Percentiles rank a stretch among this genome's conserved stretches.
Conservation (phyloP, 1,140 invertebrate species). For the Phortica variegata region DNA sequence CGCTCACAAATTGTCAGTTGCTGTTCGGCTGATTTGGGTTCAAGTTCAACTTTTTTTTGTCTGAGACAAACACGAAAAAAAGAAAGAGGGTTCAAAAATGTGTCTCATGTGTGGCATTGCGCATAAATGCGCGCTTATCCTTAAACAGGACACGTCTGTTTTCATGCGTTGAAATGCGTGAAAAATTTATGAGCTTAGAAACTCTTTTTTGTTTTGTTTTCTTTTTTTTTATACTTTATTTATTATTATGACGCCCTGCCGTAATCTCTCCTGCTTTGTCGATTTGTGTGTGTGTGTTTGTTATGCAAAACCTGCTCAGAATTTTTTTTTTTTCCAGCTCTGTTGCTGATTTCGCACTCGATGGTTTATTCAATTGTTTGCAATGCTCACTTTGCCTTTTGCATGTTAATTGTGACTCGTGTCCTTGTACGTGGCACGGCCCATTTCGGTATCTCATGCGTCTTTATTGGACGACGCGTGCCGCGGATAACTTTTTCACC, state of each 20-base stretch:
- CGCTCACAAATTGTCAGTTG: too few species aligned
- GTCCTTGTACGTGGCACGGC: constrained; percentile 35
- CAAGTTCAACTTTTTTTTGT: too few species aligned
- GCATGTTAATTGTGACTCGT: constrained; percentile 42
- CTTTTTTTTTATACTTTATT: constrained; percentile 31
- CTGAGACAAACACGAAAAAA: background rate
- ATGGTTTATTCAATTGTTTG: too few species aligned
- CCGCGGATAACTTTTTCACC: too few species aligned
- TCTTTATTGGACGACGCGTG: too few species aligned
- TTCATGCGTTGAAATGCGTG: constrained; percentile 14
- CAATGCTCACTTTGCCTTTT: constrained; percentile 7
- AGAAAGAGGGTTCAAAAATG: constrained; percentile 29
- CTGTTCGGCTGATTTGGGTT: too few species aligned
- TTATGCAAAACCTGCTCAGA: too few species aligned
- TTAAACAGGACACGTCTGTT: constrained; percentile 30
- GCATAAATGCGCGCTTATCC: background rate
- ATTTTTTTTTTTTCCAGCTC: too few species aligned
- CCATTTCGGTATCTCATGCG: too few species aligned
- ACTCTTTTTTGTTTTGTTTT: constrained; percentile 6
- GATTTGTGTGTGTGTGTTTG: too few species aligned
- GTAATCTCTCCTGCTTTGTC: constrained; percentile 16
- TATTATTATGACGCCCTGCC: background rate
- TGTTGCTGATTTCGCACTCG: too few species aligned
- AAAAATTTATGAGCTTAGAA: constrained; percentile 38
- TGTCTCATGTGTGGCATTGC: constrained; percentile 1